phyloP scores from a whole-genome alignment of 2,797 vertebrate genomes.

The Anableps anableps region DNA sequence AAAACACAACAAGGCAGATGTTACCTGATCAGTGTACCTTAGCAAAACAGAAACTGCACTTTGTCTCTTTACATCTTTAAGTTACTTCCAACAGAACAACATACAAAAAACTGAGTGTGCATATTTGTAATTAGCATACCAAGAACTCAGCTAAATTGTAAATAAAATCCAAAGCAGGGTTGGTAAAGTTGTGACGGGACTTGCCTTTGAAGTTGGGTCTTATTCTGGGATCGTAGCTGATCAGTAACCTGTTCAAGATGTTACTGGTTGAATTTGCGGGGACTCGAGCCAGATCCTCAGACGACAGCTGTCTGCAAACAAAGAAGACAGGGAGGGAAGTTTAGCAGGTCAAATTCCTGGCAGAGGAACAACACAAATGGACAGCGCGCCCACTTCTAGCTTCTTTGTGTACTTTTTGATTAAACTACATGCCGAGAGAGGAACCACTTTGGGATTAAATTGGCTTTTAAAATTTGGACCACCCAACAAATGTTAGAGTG shows the following conservation, averaged over 20 bases:
- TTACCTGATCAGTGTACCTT: not conserved
- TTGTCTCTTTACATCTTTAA: constrained; percentile 14
- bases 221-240: constrained; percentile 97
- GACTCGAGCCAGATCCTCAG: constrained; percentile 94
- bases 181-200: constrained; percentile 55
- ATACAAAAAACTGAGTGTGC: constrained; percentile 25
- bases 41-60: constrained; percentile 3
- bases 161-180: constrained; percentile 49
- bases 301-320: constrained; percentile 88
- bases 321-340: constrained; percentile 49
- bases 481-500: constrained; percentile 46
- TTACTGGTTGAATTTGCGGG: constrained; percentile 97
- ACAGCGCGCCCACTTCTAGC: constrained; percentile 19
- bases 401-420: constrained; percentile 53
- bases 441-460: constrained; percentile 48
- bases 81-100: constrained; percentile 1
- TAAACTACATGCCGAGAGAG: constrained; percentile 50
- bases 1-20: too few relatives aligned
- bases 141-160: constrained; percentile 37
- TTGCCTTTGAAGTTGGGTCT: constrained; percentile 99
- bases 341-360: constrained; percentile 64
- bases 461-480: constrained; percentile 52
- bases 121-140: constrained; percentile 49
- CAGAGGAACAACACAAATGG: constrained; percentile 56
- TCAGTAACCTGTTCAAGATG: constrained; percentile 94